Conservation (phyloP, 2,113 vertebrate genomes). For the Thermophis baileyi region DNA sequence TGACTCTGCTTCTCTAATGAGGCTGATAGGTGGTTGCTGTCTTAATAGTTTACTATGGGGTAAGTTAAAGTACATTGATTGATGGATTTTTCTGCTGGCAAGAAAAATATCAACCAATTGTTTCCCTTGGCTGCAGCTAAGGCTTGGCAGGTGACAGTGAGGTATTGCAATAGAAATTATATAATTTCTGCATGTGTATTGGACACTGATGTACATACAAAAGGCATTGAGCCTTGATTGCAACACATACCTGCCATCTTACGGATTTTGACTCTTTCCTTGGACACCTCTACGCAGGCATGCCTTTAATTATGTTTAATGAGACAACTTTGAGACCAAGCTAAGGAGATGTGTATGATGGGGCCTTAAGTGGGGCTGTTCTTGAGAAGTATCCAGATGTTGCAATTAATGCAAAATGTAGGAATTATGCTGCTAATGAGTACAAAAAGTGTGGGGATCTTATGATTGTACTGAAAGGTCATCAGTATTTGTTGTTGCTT, state of each 20-base stretch:
- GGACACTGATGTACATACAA: neutral
- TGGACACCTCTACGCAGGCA: neutral
- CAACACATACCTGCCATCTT: neutral
- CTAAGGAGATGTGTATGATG: neutral
- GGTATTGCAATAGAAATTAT: neutral
- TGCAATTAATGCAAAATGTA: neutral
- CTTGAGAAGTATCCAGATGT: neutral
- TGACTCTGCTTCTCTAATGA: neutral
- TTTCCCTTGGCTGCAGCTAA: neutral
- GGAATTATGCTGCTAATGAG: neutral
- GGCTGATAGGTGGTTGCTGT: neutral
- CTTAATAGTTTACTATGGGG: neutral
- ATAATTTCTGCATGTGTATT: neutral
- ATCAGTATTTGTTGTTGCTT: neutral
- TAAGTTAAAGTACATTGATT: neutral
- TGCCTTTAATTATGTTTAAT: neutral
- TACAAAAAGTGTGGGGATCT: neutral
- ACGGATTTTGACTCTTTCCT: neutral
- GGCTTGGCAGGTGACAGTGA: neutral
- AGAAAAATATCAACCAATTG: neutral
- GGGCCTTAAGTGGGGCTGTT: neutral
- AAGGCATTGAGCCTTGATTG: neutral
- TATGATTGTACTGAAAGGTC: neutral
- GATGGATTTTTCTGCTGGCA: neutral
- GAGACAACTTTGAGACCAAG: neutral